phyloP scores from a whole-genome alignment of 2,113 vertebrate species.

The Lichenostomus cassidix region DNA sequence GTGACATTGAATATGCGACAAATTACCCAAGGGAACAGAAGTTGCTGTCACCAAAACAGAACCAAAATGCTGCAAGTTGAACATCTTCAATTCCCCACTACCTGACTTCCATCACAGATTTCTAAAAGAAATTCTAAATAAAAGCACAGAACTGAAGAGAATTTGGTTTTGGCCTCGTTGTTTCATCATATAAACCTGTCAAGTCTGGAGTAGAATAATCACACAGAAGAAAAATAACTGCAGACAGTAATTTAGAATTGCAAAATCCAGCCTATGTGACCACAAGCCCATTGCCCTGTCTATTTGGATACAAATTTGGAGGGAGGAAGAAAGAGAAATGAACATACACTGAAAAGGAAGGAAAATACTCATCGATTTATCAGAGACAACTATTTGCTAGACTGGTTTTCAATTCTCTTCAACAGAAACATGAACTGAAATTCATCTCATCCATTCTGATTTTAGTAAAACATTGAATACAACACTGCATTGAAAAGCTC shows the following conservation, averaged over 20 bases:
- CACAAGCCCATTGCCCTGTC: not conserved
- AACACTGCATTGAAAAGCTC: accelerated
- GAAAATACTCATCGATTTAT: not conserved
- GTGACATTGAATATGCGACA: not conserved
- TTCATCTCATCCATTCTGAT: not conserved
- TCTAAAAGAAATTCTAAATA: not conserved
- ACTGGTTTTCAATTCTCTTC: not conserved
- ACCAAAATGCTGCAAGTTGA: not conserved
- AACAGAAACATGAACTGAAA: not conserved
- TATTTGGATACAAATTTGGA: not conserved
- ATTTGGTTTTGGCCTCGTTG: not conserved
- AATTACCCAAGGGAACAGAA: not conserved
- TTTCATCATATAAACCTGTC: not conserved
- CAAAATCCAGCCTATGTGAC: not conserved
- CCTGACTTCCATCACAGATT: not conserved
- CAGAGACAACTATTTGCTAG: not conserved
- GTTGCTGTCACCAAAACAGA: not conserved
- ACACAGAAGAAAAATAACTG: not conserved
- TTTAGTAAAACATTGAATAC: not conserved
- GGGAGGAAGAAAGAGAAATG: not conserved
- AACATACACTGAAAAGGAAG: not conserved
- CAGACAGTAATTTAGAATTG: not conserved
- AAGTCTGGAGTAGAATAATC: not conserved
- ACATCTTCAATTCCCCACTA: not conserved
- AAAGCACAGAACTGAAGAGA: not conserved